Percentiles rank a stretch among this genome's conserved stretches.
Conservation (phyloP, 2,888 invertebrate genomes). For the Synergus itoensis region DNA sequence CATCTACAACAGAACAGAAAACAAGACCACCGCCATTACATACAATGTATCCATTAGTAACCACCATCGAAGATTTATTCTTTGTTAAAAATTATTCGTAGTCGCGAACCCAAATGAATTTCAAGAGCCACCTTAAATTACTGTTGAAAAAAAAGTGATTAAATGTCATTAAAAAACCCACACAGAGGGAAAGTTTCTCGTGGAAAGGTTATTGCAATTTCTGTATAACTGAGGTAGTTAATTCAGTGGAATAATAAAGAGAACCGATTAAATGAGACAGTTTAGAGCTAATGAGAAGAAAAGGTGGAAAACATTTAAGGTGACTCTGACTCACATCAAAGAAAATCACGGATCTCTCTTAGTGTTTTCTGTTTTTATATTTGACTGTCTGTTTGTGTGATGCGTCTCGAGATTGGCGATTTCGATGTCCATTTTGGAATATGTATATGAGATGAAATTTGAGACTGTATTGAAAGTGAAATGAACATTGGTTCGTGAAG, state of each 20-base stretch:
- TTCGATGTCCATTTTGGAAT: slow-evolving; percentile 21
- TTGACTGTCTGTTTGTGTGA: neutral
- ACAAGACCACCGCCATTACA: slow-evolving; percentile 78
- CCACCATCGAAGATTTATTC: slow-evolving; percentile 73
- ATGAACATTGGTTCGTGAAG: slow-evolving; percentile 40
- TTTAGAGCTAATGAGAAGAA: neutral
- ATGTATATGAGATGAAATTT: slow-evolving; percentile 31
- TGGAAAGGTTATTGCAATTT: neutral
- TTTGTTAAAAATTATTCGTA: slow-evolving; percentile 53
- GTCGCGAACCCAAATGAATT: neutral
- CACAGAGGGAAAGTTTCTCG: neutral
- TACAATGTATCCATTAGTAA: slow-evolving; percentile 76
- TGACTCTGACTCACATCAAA: slow-evolving; percentile 50
- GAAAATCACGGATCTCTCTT: slow-evolving; percentile 57
- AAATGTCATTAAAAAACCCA: neutral
- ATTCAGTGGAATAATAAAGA: neutral
- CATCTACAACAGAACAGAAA: slow-evolving; percentile 78
- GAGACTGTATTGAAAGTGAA: slow-evolving; percentile 38
- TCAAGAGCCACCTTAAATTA: slow-evolving; percentile 22
- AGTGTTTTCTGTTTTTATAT: neutral
- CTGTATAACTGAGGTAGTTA: neutral
- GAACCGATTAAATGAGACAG: neutral
- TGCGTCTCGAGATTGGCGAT: neutral
- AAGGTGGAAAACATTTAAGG: slow-evolving; percentile 11
- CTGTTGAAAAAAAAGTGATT: neutral